phyloP scores from a whole-genome alignment of 2,888 invertebrate species.

The Caenorhabditis auriculariae region DNA sequence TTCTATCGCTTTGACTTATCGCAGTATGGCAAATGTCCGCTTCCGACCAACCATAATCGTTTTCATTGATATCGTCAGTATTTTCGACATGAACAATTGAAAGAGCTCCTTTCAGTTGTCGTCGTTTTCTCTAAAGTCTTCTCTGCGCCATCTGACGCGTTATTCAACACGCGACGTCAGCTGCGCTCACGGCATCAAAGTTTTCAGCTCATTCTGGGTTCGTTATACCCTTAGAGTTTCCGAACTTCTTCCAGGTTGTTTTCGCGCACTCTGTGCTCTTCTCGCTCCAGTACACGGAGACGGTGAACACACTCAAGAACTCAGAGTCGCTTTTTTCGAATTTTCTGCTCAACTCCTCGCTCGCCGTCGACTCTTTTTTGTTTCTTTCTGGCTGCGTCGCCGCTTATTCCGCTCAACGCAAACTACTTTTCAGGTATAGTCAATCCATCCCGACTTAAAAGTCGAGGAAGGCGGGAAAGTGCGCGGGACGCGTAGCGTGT shows the following conservation, averaged over 20 bases:
- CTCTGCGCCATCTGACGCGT: constrained; percentile 28
- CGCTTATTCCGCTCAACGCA: no score
- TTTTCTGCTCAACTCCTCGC: constrained; percentile 43
- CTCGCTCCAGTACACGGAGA: constrained; percentile 37
- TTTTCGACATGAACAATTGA: neutral
- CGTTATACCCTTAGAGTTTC: neutral
- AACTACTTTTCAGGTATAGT: no score
- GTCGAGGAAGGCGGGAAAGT: no score
- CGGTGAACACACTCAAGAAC: neutral
- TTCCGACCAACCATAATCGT: neutral
- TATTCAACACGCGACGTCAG: constrained; percentile 32
- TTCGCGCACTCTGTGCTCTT: constrained; percentile 42
- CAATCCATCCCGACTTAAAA: no score
- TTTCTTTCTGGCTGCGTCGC: constrained; percentile 41
- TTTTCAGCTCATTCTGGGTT: constrained; percentile 38
- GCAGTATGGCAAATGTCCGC: constrained; percentile 6
- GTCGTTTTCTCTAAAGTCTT: constrained; percentile 29
- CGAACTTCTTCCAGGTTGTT: constrained; percentile 14
- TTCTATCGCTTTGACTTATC: constrained; percentile 42
- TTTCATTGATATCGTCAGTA: constrained; percentile 1
- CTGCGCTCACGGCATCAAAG: constrained; percentile 25
- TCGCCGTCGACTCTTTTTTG: constrained; percentile 54
- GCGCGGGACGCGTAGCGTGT: no score
- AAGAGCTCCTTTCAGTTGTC: constrained; percentile 12
- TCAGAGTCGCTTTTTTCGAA: constrained; percentile 9